Evolutionary conservation across 2,797 vertebrate species (phyloP).

Genomic region (Lepilemur septentrionalis): DNA sequence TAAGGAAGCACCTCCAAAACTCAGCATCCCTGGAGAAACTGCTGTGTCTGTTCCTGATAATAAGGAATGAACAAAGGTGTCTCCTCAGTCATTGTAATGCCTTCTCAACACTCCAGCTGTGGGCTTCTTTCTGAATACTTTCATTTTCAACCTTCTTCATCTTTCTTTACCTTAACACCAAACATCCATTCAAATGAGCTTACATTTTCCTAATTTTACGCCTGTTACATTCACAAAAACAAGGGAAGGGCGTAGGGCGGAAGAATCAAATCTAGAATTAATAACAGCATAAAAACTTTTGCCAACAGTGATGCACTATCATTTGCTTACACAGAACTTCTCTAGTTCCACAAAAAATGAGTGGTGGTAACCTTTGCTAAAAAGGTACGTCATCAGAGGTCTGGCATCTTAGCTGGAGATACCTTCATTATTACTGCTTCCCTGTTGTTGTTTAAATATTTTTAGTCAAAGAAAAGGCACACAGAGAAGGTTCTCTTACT

Average conservation of each 20-base stretch:
- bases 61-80: background rate
- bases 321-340: background rate
- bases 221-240: background rate
- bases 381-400: background rate
- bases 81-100: fast-evolving
- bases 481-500: background rate
- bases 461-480: background rate
- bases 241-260: background rate
- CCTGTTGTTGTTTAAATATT: background rate
- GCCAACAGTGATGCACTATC: background rate
- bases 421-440: background rate
- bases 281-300: background rate
- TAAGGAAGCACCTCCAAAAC: background rate
- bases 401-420: background rate
- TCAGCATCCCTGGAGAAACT: background rate
- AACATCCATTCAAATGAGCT: background rate
- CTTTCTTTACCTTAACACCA: background rate
- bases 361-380: background rate
- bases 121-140: background rate
- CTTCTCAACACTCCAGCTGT: background rate
- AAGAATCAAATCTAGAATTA: background rate
- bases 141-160: background rate
- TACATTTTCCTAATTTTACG: background rate
- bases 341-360: background rate
- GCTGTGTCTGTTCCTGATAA: fast-evolving